These are phyloP conservation scores for Eupithecia tripunctaria DNA, from an alignment of 2,888 invertebrate genomes.

Conservation along the genomic window DNA sequence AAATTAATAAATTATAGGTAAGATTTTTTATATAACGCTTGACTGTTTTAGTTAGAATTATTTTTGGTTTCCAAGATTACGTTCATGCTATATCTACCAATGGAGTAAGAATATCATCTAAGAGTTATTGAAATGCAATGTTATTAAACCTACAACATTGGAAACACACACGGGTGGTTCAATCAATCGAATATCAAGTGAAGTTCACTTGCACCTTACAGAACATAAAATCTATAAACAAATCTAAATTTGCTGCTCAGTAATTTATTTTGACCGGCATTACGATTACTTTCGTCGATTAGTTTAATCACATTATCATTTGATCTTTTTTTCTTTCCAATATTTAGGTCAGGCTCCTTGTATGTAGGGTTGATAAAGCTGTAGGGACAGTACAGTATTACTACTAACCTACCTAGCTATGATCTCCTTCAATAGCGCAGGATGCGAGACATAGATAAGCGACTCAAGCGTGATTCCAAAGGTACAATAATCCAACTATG, in stretches of 20 bases:
- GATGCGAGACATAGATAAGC: slow-evolving; percentile 27
- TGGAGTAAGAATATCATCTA: too few species aligned
- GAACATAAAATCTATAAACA: not conserved
- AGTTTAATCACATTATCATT: not conserved
- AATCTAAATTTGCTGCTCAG: not conserved
- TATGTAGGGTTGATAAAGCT: not conserved
- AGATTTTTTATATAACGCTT: too few species aligned
- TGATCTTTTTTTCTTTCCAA: not conserved
- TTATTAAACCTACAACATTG: not conserved
- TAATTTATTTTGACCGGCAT: not conserved
- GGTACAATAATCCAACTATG: slow-evolving; percentile 30
- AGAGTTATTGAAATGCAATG: not conserved
- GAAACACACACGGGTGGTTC: too few species aligned
- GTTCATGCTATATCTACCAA: not conserved
- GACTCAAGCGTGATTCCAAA: slow-evolving; percentile 30
- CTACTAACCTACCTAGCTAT: not conserved
- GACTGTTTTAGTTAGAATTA: too few species aligned
- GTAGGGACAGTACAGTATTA: not conserved
- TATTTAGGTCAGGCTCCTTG: not conserved
- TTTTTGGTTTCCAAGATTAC: not conserved
- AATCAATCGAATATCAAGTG: too few species aligned
- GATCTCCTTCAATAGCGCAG: slow-evolving; percentile 15
- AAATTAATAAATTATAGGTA: too few species aligned
- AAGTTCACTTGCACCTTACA: too few species aligned
- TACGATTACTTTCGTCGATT: too few species aligned